Base-by-base conservation (phyloP, 2,888 invertebrate genomes). In the Neria commutata region DNA sequence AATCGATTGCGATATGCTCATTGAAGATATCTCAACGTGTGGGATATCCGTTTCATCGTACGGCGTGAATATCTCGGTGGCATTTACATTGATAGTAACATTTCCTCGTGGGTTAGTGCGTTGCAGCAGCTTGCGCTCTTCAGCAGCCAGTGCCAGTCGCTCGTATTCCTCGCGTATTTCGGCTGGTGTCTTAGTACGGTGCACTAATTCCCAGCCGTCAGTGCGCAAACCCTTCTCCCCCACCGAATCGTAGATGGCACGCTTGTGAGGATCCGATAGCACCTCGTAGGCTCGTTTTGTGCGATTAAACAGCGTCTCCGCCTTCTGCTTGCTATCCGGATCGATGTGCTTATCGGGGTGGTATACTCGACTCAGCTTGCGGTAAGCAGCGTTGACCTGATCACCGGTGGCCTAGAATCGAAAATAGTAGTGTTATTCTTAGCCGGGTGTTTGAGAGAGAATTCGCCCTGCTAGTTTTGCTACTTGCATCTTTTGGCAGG, bases 141-240 rank as follows among this genome's bases (percentile, higher is more conserved):
- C 96, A 61, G 91, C 86, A 73, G 94, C 92, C 66, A 90, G 87
- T 17, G 91, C 91, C 55, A 92, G 79, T 63, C 94, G 88, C 82
- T 98, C 97, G 85, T 95, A 98, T 83, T 98, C 98, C 61, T 96
- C 97, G 58, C 96, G 85, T 59, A 99, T 98, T 86, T 99, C 98
- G 68, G 93, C 89, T 1, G 98, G 95, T 2, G 97, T 96, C 78
- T 92, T 91, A 1, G 92, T 93, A 34, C 95, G 86, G 72, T 94
- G 91, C 26, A 98, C 92, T 29, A 98, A 86, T 83, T 98, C 95
- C 95, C 97, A 96, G 55, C 96, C 97, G 73, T 96, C 94, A 0
- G 95, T 94, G 80, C 95, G 91, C 25, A 98, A 83, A 0, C 98
- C 98, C 74, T 91, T 89, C 55, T 91, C 88, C n/a, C 97, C 97